Conservation (phyloP, 2,113 vertebrate genomes). For the Lophochroa leadbeateri region DNA sequence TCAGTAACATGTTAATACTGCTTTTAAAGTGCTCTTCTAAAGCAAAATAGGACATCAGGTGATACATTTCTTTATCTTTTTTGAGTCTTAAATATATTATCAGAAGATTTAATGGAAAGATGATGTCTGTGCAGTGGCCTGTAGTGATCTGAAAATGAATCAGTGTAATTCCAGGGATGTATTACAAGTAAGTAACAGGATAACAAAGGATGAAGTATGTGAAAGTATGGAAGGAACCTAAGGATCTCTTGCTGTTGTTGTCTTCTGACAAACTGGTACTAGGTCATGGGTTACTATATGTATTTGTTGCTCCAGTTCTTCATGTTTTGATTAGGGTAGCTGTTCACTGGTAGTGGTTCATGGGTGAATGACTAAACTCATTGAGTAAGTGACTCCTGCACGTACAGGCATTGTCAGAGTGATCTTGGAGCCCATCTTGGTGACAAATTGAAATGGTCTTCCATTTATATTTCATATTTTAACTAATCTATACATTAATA, state of each 20-base stretch:
- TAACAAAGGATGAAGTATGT: not conserved
- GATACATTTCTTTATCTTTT: not conserved
- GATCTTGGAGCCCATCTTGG: not conserved
- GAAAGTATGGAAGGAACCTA: not conserved
- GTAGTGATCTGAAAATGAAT: not conserved
- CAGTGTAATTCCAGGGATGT: not conserved
- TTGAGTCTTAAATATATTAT: not conserved
- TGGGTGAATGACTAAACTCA: not conserved
- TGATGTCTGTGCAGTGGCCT: fast-evolving
- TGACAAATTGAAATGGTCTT: not conserved
- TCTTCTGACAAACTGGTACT: not conserved
- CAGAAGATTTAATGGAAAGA: not conserved
- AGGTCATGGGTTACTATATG: not conserved
- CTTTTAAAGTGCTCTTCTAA: not conserved
- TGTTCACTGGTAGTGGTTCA: not conserved
- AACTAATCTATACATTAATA: not conserved
- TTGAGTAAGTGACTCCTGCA: not conserved
- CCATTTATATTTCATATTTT: not conserved
- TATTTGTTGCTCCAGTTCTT: not conserved
- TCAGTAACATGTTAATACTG: not conserved
- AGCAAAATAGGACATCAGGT: not conserved
- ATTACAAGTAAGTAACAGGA: not conserved
- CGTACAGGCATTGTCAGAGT: not conserved
- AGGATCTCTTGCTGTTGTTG: not conserved
- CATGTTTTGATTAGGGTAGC: not conserved